Conservation (phyloP, 2,888 invertebrate species). For the Brachylomia viminalis region DNA sequence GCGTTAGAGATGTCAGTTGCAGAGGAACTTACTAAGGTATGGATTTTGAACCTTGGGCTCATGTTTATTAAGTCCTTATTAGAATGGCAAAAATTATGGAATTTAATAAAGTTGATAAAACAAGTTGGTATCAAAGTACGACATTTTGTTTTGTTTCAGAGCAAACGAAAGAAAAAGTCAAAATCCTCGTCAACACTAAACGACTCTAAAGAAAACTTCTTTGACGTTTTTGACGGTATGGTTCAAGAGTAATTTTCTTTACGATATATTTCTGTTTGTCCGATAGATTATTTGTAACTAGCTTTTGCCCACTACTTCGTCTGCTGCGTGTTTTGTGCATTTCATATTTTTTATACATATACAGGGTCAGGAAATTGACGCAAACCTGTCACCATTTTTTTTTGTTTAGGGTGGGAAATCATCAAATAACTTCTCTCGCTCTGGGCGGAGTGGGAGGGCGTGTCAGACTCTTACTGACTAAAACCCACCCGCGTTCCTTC, state of each 20-base stretch:
- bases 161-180: conserved; percentile 84
- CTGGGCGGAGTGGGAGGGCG: too few species aligned
- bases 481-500: too few species aligned
- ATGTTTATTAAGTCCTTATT: neutral
- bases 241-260: too few species aligned
- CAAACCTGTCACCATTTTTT: too few species aligned
- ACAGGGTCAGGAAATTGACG: too few species aligned
- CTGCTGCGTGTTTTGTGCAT: too few species aligned
- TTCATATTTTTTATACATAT: too few species aligned
- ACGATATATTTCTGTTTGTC: neutral
- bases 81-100: neutral
- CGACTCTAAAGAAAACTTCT: conserved; percentile 87
- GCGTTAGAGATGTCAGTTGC: conserved; percentile 92
- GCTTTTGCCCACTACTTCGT: too few species aligned
- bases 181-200: conserved; percentile 79
- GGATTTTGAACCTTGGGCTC: neutral
- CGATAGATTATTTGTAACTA: neutral
- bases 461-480: too few species aligned
- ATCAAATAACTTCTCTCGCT: too few species aligned
- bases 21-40: conserved; percentile 89
- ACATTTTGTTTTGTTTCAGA: conserved; percentile 74
- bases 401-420: too few species aligned
- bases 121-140: neutral
- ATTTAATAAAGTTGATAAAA: too few species aligned
- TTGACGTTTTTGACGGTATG: conserved; percentile 85